phyloP scores from a whole-genome alignment of 2,113 vertebrate species.

The Nicator chloris region DNA sequence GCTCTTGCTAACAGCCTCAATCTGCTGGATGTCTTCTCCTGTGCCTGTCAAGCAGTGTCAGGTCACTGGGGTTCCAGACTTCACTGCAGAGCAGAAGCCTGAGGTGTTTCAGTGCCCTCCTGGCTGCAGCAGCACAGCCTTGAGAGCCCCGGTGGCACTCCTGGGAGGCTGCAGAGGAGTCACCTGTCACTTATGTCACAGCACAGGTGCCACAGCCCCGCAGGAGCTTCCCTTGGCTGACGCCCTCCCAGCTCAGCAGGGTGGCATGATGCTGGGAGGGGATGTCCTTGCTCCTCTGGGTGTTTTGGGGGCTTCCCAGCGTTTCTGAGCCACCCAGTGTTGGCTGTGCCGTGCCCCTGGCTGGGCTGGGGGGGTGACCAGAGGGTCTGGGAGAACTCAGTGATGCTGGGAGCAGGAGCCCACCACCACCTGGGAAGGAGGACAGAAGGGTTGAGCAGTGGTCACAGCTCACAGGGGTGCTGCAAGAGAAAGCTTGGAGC shows the following conservation, averaged over 20 bases:
- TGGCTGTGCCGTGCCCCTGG: neutral
- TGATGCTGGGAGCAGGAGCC: neutral
- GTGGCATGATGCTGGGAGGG: neutral
- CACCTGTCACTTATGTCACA: neutral
- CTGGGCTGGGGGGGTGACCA: neutral
- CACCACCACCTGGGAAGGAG: neutral
- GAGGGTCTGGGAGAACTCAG: rapidly evolving
- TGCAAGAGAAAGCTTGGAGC: neutral
- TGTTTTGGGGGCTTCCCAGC: rapidly evolving
- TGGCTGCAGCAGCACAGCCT: neutral
- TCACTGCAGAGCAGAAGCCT: neutral
- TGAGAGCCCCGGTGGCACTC: neutral
- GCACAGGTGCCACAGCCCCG: neutral
- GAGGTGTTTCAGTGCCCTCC: neutral
- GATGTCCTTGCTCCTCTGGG: neutral
- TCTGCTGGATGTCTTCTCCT: neutral
- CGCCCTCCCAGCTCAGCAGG: neutral
- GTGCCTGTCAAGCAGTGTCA: neutral
- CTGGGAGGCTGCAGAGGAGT: neutral
- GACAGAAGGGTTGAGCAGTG: neutral
- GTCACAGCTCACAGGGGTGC: neutral
- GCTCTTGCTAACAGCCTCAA: constrained; percentile 23
- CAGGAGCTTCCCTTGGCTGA: neutral
- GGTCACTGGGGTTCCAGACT: neutral
- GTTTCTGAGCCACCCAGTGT: neutral